A percentile compares a stretch with the other conserved stretches of the same genome.
Conservation (phyloP, 2,888 invertebrate species). For the Nasonovia ribisnigri region DNA sequence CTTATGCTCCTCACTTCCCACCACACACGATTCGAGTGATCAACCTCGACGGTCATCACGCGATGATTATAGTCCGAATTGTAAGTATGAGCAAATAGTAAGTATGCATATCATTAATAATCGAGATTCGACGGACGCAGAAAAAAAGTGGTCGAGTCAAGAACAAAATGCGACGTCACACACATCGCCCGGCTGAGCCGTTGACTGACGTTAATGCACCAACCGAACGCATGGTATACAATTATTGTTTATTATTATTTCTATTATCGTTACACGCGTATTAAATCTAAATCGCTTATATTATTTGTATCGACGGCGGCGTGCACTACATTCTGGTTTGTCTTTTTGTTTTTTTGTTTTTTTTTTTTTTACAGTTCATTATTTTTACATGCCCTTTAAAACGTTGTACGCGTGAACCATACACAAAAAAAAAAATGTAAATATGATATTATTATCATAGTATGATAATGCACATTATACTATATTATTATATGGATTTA, state of each 20-base stretch:
- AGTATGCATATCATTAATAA: too few relatives aligned
- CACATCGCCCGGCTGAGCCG: not conserved
- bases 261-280: not conserved
- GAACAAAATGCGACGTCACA: not conserved
- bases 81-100: not conserved
- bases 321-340: not conserved
- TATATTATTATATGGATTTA: not conserved
- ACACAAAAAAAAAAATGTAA: not conserved
- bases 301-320: not conserved
- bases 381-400: not conserved
- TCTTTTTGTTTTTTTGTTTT: not conserved
- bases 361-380: constrained; percentile 5
- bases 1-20: not conserved
- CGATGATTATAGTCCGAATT: not conserved
- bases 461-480: not conserved
- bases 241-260: not conserved
- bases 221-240: too few relatives aligned
- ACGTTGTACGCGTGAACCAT: not conserved
- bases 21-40: not conserved
- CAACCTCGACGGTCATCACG: not conserved
- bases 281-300: not conserved
- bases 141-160: not conserved
- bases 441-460: not conserved
- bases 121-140: not conserved
- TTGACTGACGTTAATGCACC: constrained; percentile 2